Percentiles rank a stretch among this genome's conserved stretches.
These are phyloP conservation scores for Drosophila meridiana DNA, from an alignment of 2,888 invertebrate genomes.

Conservation along the genomic window DNA sequence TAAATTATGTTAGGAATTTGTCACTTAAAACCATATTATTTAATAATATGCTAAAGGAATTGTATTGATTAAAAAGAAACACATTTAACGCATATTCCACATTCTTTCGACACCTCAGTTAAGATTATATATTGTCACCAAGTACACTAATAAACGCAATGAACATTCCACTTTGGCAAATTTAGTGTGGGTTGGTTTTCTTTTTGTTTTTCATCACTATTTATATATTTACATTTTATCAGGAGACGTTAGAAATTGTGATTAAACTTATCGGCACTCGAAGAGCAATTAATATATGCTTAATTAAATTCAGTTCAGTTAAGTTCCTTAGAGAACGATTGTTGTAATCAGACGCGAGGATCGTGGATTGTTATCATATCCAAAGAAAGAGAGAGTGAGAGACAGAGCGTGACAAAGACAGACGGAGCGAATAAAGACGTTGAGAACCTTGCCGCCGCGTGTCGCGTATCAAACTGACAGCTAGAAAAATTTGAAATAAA, in stretches of 20 bases:
- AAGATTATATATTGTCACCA: neutral
- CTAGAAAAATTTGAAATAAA: slow-evolving; percentile 41
- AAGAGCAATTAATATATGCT: slow-evolving; percentile 17
- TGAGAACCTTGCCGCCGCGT: slow-evolving; percentile 61
- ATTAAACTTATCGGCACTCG: slow-evolving; percentile 41
- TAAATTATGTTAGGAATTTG: neutral
- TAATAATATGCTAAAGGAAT: neutral
- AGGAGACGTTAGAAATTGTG: slow-evolving; percentile 11
- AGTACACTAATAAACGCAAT: neutral
- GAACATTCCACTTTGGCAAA: neutral
- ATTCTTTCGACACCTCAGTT: neutral
- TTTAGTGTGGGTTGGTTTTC: slow-evolving; percentile 9
- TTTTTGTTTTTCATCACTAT: neutral
- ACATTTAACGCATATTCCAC: neutral
- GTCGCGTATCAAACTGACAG: slow-evolving; percentile 64
- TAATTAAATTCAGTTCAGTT: slow-evolving; percentile 28
- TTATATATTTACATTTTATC: slow-evolving; percentile 51
- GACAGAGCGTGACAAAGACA: neutral
- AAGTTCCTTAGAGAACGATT: slow-evolving; percentile 31
- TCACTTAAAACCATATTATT: neutral
- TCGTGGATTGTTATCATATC: neutral
- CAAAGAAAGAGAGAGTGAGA: neutral
- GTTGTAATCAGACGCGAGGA: neutral
- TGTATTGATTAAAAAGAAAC: neutral
- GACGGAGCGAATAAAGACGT: slow-evolving; percentile 3